Percentiles rank a stretch among this genome's conserved stretches.
phyloP scores from a whole-genome alignment of 2,113 vertebrate species.

The Leucosticte australis region DNA sequence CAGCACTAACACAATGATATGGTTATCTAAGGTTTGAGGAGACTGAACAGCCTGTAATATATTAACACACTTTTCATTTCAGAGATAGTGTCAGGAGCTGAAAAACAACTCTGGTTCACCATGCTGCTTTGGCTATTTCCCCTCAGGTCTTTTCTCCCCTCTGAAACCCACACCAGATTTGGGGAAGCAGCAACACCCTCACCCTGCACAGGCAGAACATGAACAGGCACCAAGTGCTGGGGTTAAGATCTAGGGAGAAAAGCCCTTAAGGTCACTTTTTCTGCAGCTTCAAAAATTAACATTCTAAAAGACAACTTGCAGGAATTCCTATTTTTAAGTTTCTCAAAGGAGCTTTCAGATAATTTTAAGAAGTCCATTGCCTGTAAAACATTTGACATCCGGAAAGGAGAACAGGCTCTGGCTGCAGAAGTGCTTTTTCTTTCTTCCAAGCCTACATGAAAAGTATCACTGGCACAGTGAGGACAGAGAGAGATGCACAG shows the following conservation, averaged over 20 bases:
- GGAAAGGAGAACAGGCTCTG: background rate
- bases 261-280: background rate
- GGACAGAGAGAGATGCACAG: background rate
- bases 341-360: background rate
- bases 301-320: background rate
- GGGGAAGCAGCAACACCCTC: background rate
- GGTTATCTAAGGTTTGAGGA: constrained; percentile 7
- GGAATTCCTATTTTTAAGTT: constrained; percentile 15
- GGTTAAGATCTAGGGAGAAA: background rate
- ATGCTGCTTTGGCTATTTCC: background rate
- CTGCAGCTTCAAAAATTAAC: background rate
- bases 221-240: background rate
- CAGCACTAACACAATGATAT: background rate
- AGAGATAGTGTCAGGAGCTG: constrained; percentile 15
- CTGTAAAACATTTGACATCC: background rate
- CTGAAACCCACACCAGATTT: background rate
- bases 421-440: background rate
- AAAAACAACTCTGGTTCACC: background rate
- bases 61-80: constrained; percentile 27
- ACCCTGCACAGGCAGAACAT: background rate
- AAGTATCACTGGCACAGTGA: background rate
- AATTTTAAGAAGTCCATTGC: background rate
- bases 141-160: background rate
- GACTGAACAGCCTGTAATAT: background rate
- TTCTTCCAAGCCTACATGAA: background rate